Conservation (phyloP, 2,113 vertebrate species). For the Echinops telfairi region DNA sequence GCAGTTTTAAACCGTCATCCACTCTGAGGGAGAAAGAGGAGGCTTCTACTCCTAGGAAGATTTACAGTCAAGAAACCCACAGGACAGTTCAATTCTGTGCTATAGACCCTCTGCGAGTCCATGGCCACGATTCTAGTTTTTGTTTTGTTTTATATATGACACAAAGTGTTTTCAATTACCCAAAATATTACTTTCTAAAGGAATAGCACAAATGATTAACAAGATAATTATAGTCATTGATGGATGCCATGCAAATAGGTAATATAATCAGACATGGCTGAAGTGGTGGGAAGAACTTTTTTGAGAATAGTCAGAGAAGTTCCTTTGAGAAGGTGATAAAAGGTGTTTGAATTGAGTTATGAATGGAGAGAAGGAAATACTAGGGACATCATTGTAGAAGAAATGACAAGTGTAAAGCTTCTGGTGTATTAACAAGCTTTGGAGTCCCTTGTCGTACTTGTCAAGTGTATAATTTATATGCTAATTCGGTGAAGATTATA, state of each 20-base stretch:
- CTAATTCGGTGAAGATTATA: no score
- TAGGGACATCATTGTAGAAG: background rate
- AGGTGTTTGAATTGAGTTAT: background rate
- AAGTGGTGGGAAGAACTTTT: background rate
- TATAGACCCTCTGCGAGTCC: no score
- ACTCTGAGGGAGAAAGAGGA: no score
- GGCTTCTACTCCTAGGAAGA: no score
- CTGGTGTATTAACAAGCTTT: background rate
- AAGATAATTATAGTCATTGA: background rate
- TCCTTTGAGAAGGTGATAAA: background rate
- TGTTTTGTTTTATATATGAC: no score
- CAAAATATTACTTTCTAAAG: background rate
- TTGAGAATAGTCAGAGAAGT: background rate
- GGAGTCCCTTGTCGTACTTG: background rate
- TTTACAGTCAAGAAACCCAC: no score
- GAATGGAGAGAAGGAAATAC: background rate
- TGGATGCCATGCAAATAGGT: background rate
- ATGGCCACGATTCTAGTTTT: no score
- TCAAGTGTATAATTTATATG: no score
- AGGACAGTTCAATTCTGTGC: no score
- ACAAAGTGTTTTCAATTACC: background rate
- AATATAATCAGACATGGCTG: no score
- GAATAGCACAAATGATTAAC: background rate
- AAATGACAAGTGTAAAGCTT: background rate
- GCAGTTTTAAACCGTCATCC: no score